Evolutionary conservation across 2,113 vertebrate species (phyloP).

Genomic region (Erpornis zantholeuca): DNA sequence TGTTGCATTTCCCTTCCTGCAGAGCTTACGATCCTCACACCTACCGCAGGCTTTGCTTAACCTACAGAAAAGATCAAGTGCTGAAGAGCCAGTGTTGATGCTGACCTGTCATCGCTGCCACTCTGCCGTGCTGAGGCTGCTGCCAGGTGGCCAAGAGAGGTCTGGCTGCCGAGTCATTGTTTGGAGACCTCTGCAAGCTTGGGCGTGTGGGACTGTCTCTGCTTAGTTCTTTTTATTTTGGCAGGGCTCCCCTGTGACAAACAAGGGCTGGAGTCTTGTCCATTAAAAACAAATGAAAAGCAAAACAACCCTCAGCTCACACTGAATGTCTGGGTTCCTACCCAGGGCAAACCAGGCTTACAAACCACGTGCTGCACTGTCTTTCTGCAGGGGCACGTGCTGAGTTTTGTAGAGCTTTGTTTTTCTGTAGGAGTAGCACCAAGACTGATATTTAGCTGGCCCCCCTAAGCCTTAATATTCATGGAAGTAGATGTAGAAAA

Average conservation of each 20-base stretch:
- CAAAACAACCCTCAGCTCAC: neutral
- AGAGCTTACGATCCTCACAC: neutral
- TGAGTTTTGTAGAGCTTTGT: neutral
- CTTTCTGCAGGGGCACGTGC: neutral
- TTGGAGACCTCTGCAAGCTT: neutral
- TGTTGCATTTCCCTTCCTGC: neutral
- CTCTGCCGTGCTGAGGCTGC: neutral
- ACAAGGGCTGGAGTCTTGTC: neutral
- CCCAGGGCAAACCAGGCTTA: neutral
- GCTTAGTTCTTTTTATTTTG: neutral
- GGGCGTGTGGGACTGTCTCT: neutral
- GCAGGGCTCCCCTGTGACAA: neutral
- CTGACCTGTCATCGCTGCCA: neutral
- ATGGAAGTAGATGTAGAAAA: neutral
- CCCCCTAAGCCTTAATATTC: neutral
- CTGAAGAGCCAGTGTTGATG: neutral
- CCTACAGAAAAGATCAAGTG: neutral
- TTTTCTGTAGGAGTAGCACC: neutral
- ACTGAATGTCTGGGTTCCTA: neutral
- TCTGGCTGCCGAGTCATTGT: neutral
- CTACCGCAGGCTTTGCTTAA: neutral
- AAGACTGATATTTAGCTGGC: neutral
- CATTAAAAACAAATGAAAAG: neutral
- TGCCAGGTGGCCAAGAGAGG: neutral
- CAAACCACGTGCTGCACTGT: rapidly evolving